phyloP scores from a whole-genome alignment of 92 coral and sea anemone species.

The Phymanthus crucifer region DNA sequence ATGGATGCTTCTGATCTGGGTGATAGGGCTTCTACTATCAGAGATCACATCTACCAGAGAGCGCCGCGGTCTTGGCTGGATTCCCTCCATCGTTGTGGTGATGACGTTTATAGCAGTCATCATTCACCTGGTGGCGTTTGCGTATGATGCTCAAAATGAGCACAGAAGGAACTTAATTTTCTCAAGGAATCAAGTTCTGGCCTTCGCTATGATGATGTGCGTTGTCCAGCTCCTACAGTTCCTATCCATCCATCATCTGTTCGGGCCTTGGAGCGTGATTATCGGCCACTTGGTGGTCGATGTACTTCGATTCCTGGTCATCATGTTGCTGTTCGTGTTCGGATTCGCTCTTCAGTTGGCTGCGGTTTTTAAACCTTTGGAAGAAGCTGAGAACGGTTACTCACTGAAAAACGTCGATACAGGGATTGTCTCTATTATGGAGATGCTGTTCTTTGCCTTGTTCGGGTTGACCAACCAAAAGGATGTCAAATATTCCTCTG shows the following conservation, averaged over 20 bases:
- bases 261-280: constrained; percentile 99
- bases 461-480: constrained; percentile 69
- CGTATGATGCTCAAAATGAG: constrained; percentile 36
- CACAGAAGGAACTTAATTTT: constrained; percentile 63
- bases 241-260: constrained; percentile 90
- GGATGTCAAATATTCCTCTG: constrained; percentile 20
- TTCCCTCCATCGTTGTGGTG: constrained; percentile 70
- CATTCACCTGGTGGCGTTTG: constrained; percentile 69
- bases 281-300: constrained; percentile 93
- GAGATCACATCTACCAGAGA: constrained; percentile 80
- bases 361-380: constrained; percentile 83
- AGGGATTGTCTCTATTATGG: constrained; percentile 55
- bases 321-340: constrained; percentile 75
- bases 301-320: constrained; percentile 80
- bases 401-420: constrained; percentile 19
- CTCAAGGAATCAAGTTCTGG: constrained; percentile 83
- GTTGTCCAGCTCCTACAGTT: constrained; percentile 87
- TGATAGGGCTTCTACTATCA: constrained; percentile 75
- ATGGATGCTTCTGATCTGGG: constrained; percentile 79
- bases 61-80: constrained; percentile 85
- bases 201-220: constrained; percentile 72
- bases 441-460: constrained; percentile 76
- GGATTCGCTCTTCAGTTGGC: constrained; percentile 88
- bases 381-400: constrained; percentile 38
- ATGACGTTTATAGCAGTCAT: constrained; percentile 56